phyloP scores from a whole-genome alignment of 2,888 invertebrate species.

The Cheilosia scutellata region DNA sequence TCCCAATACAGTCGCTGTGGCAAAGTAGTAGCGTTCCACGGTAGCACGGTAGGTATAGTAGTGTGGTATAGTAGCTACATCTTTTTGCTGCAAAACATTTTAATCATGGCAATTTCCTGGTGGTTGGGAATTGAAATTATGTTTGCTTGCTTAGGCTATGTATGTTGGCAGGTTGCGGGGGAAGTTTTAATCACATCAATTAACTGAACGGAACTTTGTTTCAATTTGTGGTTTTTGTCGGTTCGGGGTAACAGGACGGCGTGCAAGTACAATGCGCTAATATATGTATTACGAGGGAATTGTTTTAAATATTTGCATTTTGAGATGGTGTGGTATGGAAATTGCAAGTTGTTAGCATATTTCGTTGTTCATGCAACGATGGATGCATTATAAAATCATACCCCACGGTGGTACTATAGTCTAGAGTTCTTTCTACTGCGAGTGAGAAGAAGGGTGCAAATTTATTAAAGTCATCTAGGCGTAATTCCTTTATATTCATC shows the following conservation, averaged over 20 bases:
- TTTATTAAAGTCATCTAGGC: too few species aligned
- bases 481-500: too few species aligned
- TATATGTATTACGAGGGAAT: slow-evolving; percentile 38
- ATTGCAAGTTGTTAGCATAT: slow-evolving; percentile 27
- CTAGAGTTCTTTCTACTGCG: too few species aligned
- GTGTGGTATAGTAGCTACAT: slow-evolving; percentile 1
- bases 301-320: slow-evolving; percentile 36
- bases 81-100: slow-evolving; percentile 53
- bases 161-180: slow-evolving; percentile 4
- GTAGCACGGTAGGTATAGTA: not conserved
- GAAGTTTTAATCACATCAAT: slow-evolving; percentile 70
- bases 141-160: slow-evolving; percentile 38
- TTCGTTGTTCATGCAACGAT: not conserved
- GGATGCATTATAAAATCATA: not conserved
- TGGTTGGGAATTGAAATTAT: slow-evolving; percentile 55
- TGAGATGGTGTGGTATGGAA: slow-evolving; percentile 1
- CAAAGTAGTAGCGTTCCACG: not conserved
- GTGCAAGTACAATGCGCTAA: slow-evolving; percentile 35
- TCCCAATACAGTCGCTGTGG: not conserved
- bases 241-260: slow-evolving; percentile 23
- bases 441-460: too few species aligned
- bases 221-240: slow-evolving; percentile 69
- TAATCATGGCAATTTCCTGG: slow-evolving; percentile 61
- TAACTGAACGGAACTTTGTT: slow-evolving; percentile 71
- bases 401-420: too few species aligned